Evolutionary conservation across 2,888 invertebrate genomes (phyloP), one percentile per base, ranked within the genome.

Genomic region (Rhimphoctona megacephalus): DNA sequence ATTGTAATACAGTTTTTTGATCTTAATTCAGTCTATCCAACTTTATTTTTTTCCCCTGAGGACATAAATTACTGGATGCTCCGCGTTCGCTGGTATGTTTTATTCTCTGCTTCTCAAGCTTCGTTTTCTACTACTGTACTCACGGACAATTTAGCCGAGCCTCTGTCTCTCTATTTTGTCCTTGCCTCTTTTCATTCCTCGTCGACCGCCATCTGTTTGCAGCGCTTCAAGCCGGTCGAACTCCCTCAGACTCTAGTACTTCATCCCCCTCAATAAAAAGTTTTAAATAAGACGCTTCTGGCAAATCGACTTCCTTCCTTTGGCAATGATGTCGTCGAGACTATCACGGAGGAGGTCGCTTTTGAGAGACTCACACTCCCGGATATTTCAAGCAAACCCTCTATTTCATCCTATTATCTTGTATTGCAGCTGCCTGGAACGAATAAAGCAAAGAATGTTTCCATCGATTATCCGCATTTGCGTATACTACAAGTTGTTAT

Each of bases 241-340:
- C 78, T 43, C 43, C 46, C 70, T 64, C 83, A 83, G 83, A 70
- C 87, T 88, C 85, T 83, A 77, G 79, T 85, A 52, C 49, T 74
- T 64, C 70, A 82, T 85, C 76, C n/a, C 70, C 82, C 64, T 82
- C 91, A 93, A 93, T 93, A 92, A 92, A 92, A 93, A 93, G 91
- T 93, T 94, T 94, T 92, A 92, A 94, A 92, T 92, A 93, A 93
- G 92, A 91, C 90, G 91, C 92, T 92, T 90, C 92, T 90, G 90
- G 90, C 90, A 90, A 92, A 92, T 92, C 90, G 91, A 91, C 92
- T 92, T 92, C 90, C 90, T 90, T 91, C 90, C 89, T 88, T 85
- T 87, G 81, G 88, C 88, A 90, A 90, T 88, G 90, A 73, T 81
- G 67, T 82, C 61, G 69, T 82, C 77, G 76, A 30, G 43, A 70